Evolutionary conservation across 2,888 invertebrate genomes (phyloP), one percentile per base, ranked within the genome.

Genomic region (Eurois occulta): DNA sequence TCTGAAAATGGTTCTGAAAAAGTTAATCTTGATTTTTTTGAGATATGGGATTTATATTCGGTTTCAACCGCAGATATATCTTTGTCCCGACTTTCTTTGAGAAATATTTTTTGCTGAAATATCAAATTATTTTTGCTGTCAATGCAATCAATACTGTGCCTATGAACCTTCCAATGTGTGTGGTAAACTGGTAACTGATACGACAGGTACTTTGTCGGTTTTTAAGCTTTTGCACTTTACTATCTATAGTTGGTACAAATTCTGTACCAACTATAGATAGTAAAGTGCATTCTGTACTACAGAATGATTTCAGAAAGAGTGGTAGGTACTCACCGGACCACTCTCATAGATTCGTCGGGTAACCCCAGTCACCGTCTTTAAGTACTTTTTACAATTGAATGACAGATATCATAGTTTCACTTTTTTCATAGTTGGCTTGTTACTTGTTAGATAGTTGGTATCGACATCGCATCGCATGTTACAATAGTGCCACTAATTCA

Each of bases 391-490:
- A 60, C n/a, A 66, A 70, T 43, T 60, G 41, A 79, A 72, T 70
- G 76, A 78, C 67, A 79, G 70, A 74, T 78, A 83, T 80, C 58
- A 79, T 67, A 85, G 79, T 88, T 87, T 87, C 86, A 88, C 87
- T 88, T 89, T 83, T 90, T 84, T 86, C 75, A 78, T 80, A 71
- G 76, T 78, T 74, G 28, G 48, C 78, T 73, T 68, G 41, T 55
- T 35, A 64, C 80, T 88, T 85, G 83, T 88, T 85, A 85, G 77
- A 87, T 89, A 89, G 85, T 85, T 88, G 86, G 82, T 88, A 91
- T 88, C 89, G 90, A 87, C 90, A 93, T 95, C 91, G 94, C 90
- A 93, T 95, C 91, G 94, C 95, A 95, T 95, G 95, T 91, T 92
- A 90, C 90, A 90, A 90, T 90, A 86, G 77, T 85, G 85, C 86